Evolutionary conservation across 1,140 invertebrate species (phyloP), one percentile per base, ranked within the genome.

Genomic region (Dreissena rostriformis): DNA sequence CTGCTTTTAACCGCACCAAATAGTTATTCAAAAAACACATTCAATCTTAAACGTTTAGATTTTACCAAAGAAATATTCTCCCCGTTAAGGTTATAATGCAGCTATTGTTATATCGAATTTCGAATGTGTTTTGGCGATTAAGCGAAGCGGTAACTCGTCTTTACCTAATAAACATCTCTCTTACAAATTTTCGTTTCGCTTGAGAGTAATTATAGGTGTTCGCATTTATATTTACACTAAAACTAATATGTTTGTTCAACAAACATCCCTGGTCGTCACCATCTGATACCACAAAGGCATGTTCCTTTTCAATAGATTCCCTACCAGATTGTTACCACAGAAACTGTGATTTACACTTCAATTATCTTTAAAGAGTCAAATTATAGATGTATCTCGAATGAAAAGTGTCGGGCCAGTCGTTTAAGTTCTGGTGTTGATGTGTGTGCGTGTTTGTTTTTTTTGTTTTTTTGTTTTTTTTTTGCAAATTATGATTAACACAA

Each of bases 221-320:
- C 17, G 66, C 11, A 24, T 19, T 17, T 57, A 49, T 70, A 71
- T 14, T 29, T 65, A 79, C 77, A 79, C 49, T 68, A 65, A 19
- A 49, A 22, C 22, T 79, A 55, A 79, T 79, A 71, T 79, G 77
- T 79, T 79, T 79, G 77, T 79, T 79, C 77, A 70, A 28, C 77
- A n/a, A n/a, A n/a, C n/a, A n/a, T n/a, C n/a, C n/a, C n/a, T n/a
- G n/a, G n/a, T n/a, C n/a, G n/a, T n/a, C n/a, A n/a, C n/a, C n/a
- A 79, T 79, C 57, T 71, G 77, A 79, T 79, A 70, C 17, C 24
- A 28, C 70, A 19, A 39, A 39, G 39, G 39, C 39, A 39, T 39
- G 14, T 79, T 51, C 19, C 14, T 26, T 79, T 79, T 68, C 77
- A 70, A 79, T 70, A 71, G 77, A 79, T 39, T 52, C 17, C 66